Base-by-base conservation (phyloP, 2,888 invertebrate genomes). In the Ischnus inquisitorius region DNA sequence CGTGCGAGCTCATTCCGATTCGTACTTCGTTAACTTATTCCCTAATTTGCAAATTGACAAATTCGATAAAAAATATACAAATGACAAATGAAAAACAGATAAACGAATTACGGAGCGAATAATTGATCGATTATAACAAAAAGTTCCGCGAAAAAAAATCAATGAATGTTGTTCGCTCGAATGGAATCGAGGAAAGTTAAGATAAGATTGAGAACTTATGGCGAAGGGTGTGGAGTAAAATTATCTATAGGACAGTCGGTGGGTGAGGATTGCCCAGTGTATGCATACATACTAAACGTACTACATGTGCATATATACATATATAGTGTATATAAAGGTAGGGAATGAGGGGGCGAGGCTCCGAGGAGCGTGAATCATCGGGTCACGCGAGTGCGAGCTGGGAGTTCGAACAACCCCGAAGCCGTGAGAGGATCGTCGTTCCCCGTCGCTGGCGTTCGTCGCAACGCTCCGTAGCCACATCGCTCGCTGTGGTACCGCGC, bases 311-410 rank as follows among this genome's bases (percentile, higher is more conserved):
- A 28, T 57, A 12, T 60, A 60, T 8, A 60, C 0, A 34, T 19
- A 8, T 25, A 41, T n/a, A 41, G 0, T 16, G n/a, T 41, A 62
- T n/a, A 51, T 76, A 39, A 43, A 46, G 60, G 16, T 65, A 71
- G 71, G 76, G 64, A 76, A 76, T 67, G 46, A 77, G 62, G 62
- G 71, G 72, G 46, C 77, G 39, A 80, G 34, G 82, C 82, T 77
- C 67, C 54, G 74, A 64, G 84, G 84, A 85, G 82, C 88, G 91
- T 92, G 92, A 92, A 92, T 92, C 92, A 92, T 90, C 92, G 89
- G 90, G 92, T 92, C 93, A 93, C 92, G 93, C 93, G 90, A 93
- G 88, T 85, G 62, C 77, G 60, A 80, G 77, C 67, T 79, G 81
- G 64, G 68, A 79, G 84, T 78, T 72, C 76, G 78, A 84, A 83